These are phyloP conservation scores for Trematocara nigrifrons DNA, from an alignment of 2,113 vertebrate species.

Conservation along the genomic window DNA sequence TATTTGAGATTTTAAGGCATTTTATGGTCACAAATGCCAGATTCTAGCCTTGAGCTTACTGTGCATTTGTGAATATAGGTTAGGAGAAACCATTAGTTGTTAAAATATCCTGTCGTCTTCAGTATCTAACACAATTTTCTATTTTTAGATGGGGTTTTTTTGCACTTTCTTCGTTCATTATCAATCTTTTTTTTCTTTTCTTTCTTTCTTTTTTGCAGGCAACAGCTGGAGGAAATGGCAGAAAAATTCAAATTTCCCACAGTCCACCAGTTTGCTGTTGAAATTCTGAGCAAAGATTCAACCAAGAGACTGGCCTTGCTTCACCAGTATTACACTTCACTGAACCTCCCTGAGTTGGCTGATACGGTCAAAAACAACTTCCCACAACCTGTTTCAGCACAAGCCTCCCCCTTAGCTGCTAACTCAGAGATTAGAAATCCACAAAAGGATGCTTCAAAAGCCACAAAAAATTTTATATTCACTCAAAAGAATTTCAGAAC, in stretches of 20 bases:
- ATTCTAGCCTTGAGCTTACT: neutral
- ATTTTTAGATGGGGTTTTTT: neutral
- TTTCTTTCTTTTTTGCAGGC: constrained; percentile 48
- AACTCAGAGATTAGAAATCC: neutral
- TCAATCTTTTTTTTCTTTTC: neutral
- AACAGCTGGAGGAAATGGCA: constrained; percentile 87
- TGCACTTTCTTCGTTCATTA: neutral
- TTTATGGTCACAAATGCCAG: neutral
- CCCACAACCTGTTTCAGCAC: constrained; percentile 26
- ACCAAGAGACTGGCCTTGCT: constrained; percentile 78
- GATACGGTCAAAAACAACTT: constrained; percentile 61
- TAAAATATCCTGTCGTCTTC: neutral
- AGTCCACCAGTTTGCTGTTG: constrained; percentile 73
- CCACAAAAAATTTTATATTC: neutral
- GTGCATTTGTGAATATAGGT: neutral
- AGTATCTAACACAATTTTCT: neutral
- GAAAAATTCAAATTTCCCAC: constrained; percentile 73
- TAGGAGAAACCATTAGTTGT: neutral
- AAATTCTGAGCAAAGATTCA: constrained; percentile 73
- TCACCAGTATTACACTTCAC: constrained; percentile 75
- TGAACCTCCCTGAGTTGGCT: constrained; percentile 71
- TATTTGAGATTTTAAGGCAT: neutral
- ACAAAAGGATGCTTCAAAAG: neutral
- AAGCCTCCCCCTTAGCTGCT: neutral
- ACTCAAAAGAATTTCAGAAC: neutral